Conservation (phyloP, 2,888 invertebrate species). For the Limnephilus rhombicus region DNA sequence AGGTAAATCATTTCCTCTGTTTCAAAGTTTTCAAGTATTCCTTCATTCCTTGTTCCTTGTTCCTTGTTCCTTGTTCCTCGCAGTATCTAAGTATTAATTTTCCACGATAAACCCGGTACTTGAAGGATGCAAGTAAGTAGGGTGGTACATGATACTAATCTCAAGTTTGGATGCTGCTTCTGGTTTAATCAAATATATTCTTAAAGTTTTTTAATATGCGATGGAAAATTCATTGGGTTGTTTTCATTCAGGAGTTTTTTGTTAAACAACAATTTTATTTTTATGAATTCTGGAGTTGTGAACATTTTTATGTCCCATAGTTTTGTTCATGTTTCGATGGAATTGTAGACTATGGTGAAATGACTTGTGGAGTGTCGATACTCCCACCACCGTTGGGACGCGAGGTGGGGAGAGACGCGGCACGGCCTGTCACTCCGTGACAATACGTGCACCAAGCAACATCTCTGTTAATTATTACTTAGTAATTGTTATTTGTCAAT, state of each 20-base stretch:
- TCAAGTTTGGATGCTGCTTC: neutral
- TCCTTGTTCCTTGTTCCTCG: neutral
- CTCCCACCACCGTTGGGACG: too few relatives aligned
- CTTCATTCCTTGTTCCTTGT: neutral
- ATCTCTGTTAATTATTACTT: too few relatives aligned
- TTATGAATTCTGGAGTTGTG: neutral
- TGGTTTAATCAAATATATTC: neutral
- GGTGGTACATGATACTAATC: neutral
- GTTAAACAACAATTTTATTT: neutral
- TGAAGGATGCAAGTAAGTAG: neutral
- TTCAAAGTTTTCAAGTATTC: conserved; percentile 13
- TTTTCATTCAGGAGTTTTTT: neutral
- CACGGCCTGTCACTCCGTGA: too few relatives aligned
- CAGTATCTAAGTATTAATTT: neutral
- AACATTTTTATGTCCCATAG: neutral
- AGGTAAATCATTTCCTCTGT: neutral
- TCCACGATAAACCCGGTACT: neutral
- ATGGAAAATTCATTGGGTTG: neutral
- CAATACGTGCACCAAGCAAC: too few relatives aligned
- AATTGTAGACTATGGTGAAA: neutral
- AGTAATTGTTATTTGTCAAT: too few relatives aligned
- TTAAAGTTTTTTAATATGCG: neutral
- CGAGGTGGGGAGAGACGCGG: too few relatives aligned
- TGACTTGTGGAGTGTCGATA: too few relatives aligned
- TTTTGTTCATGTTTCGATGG: neutral